A percentile compares a stretch with the other conserved stretches of the same genome.
Conservation (phyloP, 1,140 invertebrate species). For the Dinoponera quadriceps region DNA sequence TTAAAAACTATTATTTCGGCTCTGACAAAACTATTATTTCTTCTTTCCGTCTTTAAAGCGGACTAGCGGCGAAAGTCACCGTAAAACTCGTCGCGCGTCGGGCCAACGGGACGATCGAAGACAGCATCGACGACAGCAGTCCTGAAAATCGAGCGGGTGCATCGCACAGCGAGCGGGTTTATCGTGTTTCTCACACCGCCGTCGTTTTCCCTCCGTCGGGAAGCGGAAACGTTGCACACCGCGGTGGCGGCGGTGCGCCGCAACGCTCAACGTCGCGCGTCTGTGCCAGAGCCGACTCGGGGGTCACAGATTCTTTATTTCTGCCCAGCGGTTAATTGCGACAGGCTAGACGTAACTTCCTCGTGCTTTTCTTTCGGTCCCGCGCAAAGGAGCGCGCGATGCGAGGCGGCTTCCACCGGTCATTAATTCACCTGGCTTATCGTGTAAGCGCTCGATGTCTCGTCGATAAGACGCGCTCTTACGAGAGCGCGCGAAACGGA, state of each 20-base stretch:
- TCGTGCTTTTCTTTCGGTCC: slow-evolving; percentile 43
- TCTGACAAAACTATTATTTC: not conserved
- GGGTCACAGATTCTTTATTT: slow-evolving; percentile 42
- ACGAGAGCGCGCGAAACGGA: not conserved
- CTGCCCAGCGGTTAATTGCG: slow-evolving; percentile 47
- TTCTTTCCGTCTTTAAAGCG: not conserved
- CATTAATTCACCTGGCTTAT: slow-evolving; percentile 51
- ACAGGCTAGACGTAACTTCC: slow-evolving; percentile 47
- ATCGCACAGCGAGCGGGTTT: not conserved
- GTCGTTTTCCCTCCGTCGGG: slow-evolving; percentile 43
- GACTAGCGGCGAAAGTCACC: no score
- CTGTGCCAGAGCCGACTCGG: slow-evolving; percentile 8
- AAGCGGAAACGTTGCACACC: slow-evolving; percentile 62
- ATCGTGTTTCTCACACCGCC: slow-evolving; percentile 60
- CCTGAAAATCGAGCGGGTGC: not conserved
- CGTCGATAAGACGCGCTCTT: slow-evolving; percentile 17
- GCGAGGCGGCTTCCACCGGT: not conserved
- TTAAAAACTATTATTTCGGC: no score
- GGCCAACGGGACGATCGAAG: not conserved
- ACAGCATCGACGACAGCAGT: no score
- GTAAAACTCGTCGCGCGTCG: not conserved
- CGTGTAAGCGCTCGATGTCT: slow-evolving; percentile 28
- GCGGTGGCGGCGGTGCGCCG: slow-evolving; percentile 8
- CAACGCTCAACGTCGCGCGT: slow-evolving; percentile 33
- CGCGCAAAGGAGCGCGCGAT: not conserved